Base-by-base conservation (phyloP, 2,113 vertebrate species). In the Atrichornis clamosus region DNA sequence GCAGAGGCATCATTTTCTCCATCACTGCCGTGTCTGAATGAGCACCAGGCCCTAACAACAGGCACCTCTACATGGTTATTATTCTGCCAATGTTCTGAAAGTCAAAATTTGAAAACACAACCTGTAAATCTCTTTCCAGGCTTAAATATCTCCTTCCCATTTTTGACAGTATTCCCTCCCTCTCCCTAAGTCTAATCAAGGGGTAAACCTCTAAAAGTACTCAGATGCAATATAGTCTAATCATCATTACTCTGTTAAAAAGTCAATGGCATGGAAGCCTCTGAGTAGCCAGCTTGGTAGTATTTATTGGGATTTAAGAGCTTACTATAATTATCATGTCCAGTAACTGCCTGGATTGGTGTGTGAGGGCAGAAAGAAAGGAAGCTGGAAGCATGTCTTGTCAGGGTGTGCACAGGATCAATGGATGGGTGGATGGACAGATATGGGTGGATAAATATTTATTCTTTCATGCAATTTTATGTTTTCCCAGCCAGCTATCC, bases 261-360 rank as follows among this genome's bases (percentile, higher is more conserved):
- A 93, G 67, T 85, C 21, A 1, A 73, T 58, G 41, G 33, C 46
- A 62, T 37, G 37, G 49, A 91, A 85, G 58, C 53, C 65, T 67
- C 53, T 85, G 70, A 95, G 52, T 93, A 91, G 90, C 87, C 82
- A 80, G 85, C 85, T 94, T 90, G 74, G 55, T 79, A 21, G 52
- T 82, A 82, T 91, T 95, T 96, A 93, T 87, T 95, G 81, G 64
- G 84, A 93, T 93, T 94, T 96, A 92, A 94, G 87, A 88, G 82
- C 85, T 93, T 95, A 80, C 69, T 69, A 41, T 88, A 94, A 93
- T 96, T 96, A 92, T 90, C 58, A 69, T n/a, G 50, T 73, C 63
- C 83, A 92, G 70, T 88, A 93, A 73, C 49, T 90, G 88, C 85
- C 90, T 83, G 79, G 79, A 90, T 58, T 83, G 44, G 35, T 69